A percentile compares a stretch with the other conserved stretches of the same genome.
These are phyloP conservation scores for Agrochola litura DNA, from an alignment of 2,888 invertebrate species.

Conservation along the genomic window DNA sequence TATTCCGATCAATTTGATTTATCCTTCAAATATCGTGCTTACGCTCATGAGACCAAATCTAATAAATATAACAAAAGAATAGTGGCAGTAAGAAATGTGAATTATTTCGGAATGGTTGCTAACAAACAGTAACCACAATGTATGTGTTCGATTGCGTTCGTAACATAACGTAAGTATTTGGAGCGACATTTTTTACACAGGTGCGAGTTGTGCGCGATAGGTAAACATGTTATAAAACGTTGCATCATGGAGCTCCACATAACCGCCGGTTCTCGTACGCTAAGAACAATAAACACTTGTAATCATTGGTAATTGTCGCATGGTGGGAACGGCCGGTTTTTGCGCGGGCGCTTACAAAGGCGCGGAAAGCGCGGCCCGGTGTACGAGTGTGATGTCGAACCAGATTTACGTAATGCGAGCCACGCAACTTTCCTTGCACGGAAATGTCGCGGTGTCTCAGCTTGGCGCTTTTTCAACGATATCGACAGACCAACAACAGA, in stretches of 20 bases:
- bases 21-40: slow-evolving; percentile 37
- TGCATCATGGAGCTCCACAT: slow-evolving; percentile 78
- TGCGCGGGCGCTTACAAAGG: slow-evolving; percentile 75
- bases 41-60: slow-evolving; percentile 33
- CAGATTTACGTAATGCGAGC: slow-evolving; percentile 83
- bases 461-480: slow-evolving; percentile 53
- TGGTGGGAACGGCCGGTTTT: slow-evolving; percentile 84
- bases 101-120: slow-evolving; percentile 42
- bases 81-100: slow-evolving; percentile 32
- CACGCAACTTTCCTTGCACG: slow-evolving; percentile 79
- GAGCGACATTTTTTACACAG: slow-evolving; percentile 67
- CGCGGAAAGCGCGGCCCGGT: slow-evolving; percentile 77
- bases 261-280: slow-evolving; percentile 76
- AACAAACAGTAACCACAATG: slow-evolving; percentile 39
- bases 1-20: slow-evolving; percentile 43
- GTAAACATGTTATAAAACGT: slow-evolving; percentile 72
- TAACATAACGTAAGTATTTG: slow-evolving; percentile 64
- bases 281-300: slow-evolving; percentile 84
- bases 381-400: slow-evolving; percentile 72
- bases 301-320: slow-evolving; percentile 82
- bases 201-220: slow-evolving; percentile 60
- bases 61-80: slow-evolving; percentile 39
- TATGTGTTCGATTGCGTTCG: slow-evolving; percentile 46
- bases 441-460: slow-evolving; percentile 65
- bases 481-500: slow-evolving; percentile 16